Evolutionary conservation across 1,140 invertebrate species (phyloP).

Genomic region (Nebria ingens): DNA sequence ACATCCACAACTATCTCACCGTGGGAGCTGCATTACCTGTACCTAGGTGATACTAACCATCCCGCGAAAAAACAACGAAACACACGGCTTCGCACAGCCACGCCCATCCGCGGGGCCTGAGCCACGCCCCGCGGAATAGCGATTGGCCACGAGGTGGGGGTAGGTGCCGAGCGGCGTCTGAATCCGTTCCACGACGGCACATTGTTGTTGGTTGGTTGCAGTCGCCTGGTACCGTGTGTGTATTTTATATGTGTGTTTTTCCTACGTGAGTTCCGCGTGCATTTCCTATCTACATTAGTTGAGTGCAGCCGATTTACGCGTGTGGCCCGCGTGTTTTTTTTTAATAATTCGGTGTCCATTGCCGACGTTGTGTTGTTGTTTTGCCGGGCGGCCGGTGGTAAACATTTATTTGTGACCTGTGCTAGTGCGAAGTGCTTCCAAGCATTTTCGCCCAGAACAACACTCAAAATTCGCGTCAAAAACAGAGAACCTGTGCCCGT

Average conservation of each 20-base stretch:
- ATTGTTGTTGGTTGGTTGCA: no score
- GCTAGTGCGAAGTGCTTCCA: slow-evolving; percentile 25
- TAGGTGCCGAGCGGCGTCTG: not conserved
- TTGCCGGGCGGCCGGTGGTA: not conserved
- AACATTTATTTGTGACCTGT: slow-evolving; percentile 14
- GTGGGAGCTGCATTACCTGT: no score
- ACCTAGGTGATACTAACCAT: not conserved
- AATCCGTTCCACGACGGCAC: no score
- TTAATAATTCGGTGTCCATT: not conserved
- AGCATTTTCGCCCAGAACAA: slow-evolving; percentile 36
- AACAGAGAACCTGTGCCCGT: slow-evolving; percentile 75
- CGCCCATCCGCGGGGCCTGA: not conserved
- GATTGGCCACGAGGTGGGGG: not conserved
- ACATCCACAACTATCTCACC: no score
- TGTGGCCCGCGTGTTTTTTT: no score
- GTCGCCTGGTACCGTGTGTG: no score
- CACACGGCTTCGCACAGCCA: not conserved
- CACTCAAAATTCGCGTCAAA: slow-evolving; percentile 84
- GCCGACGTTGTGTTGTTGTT: not conserved
- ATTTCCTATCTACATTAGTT: no score
- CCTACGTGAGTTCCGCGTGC: not conserved
- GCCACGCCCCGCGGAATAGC: not conserved
- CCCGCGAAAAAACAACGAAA: not conserved
- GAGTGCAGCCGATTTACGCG: no score
- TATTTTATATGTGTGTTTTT: not conserved